Base-by-base conservation (phyloP, 2,797 vertebrate species). In the Hydrocynus forskahlii region DNA sequence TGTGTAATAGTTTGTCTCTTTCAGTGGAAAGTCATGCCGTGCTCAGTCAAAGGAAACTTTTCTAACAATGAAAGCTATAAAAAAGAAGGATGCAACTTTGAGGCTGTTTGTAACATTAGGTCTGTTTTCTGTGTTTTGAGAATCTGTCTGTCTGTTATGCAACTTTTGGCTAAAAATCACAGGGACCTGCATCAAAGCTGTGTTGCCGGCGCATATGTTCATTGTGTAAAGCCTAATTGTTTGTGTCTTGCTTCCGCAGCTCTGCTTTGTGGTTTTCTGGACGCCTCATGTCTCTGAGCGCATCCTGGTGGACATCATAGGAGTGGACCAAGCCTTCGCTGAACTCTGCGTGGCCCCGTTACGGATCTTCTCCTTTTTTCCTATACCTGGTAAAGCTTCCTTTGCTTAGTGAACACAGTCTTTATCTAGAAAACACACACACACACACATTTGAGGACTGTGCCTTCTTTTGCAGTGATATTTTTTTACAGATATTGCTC, bases 191-290 rank as follows among this genome's bases (percentile, higher is more conserved):
- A 48, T n/a, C 1, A 21, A 2, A 8, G 19, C 19, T 5, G 29
- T 12, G 40, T 8, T 45, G 9, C 19, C 12, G 14, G 4, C 48
- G 10, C n/a, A 23, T 21, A 23, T 9, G 9, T 29, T 35, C 55
- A 23, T 45, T 40, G 12, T 73, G n/a, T 55, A 6, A 54, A 40
- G 4, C 7, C 16, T 43, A 0, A 48, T n/a, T 48, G 25, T 59
- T 12, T 75, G 19, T 62, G 4, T 29, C 13, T 64, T 84, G 35
- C 38, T 45, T 72, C 2, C 54, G 10, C 92, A 99, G 98, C 96
- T 99, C 84, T 99, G 98, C 87, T 99, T 99, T 74, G 92, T 97
- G 90, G 95, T 99, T 93, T 99, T 99, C 89, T 99, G 98, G 98
- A 98, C 94, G 0, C 98, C 98, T 48, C 94, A 96, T 0, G 87